These are phyloP conservation scores for Nasonovia ribisnigri DNA, from an alignment of 2,888 invertebrate genomes.

Conservation along the genomic window DNA sequence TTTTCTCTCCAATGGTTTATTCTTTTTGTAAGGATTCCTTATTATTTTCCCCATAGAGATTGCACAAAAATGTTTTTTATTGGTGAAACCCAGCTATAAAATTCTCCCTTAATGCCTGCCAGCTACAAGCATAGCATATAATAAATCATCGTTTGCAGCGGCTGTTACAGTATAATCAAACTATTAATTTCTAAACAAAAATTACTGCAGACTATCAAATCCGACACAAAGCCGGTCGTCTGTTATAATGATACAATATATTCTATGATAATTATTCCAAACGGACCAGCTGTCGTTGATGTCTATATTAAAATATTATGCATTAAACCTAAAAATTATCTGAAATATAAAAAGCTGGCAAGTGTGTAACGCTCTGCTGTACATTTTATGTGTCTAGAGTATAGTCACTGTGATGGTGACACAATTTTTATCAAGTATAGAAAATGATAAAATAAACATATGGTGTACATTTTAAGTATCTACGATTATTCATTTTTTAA, in stretches of 20 bases:
- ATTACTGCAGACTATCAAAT: background rate
- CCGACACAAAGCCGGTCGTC: background rate
- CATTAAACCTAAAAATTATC: background rate
- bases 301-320: background rate
- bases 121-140: background rate
- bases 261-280: background rate
- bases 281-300: background rate
- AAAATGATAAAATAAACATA: no score
- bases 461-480: no score
- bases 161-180: conserved; percentile 2
- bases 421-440: no score
- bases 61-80: background rate
- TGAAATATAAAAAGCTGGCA: background rate
- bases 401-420: no score
- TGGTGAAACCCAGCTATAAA: background rate
- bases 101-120: background rate
- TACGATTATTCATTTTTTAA: no score
- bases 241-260: background rate
- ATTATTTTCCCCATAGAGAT: background rate
- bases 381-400: no score
- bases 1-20: no score
- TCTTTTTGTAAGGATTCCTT: background rate
- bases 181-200: background rate
- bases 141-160: background rate
- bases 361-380: no score